Evolutionary conservation across 2,888 invertebrate species (phyloP), one percentile per base, ranked within the genome.

Genomic region (Minunthozetes semirufus): DNA sequence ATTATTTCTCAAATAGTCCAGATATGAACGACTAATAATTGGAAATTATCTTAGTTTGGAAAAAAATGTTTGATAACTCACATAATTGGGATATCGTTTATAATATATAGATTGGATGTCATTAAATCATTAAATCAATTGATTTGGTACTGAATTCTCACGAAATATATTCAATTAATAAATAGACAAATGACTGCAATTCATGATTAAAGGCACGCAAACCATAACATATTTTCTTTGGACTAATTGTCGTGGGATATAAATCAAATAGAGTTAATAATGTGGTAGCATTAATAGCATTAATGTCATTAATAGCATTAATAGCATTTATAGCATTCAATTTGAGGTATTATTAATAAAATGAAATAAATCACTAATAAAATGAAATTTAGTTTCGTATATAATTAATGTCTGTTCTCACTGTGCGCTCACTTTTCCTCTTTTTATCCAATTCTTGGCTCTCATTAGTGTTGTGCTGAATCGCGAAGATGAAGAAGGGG

Each of bases 391-490:
- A 17, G 17, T 33, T 27, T 38, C 0, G 33, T 17, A 63, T 27
- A 59, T 27, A 59, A 59, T 29, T n/a, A 1, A 29, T 15, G 22
- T 63, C 33, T 33, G 19, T n/a, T 29, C 68, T 68, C 68, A 68
- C 38, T 68, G 38, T 68, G 38, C 42, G 68, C 19, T n/a, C 27
- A 15, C 19, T 22, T 68, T 68, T 42, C 22, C 68, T 22, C 68
- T 68, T 46, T 68, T 68, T 42, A 68, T 68, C 68, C 68, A 68
- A 15, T 22, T 46, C 42, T 68, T 68, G 1, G 68, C 68, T 68
- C 19, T 68, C 38, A 68, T 68, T 19, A 38, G 11, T n/a, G 68
- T 68, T n/a, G 38, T 13, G 42, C 42, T 68, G 19, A 68, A 42
- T 42, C 68, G 68, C 29, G 61, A 61, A 33, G 19, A 63, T 11